Base-by-base conservation (phyloP, 2,888 invertebrate species). In the Mesodorylaimus sp. region DNA sequence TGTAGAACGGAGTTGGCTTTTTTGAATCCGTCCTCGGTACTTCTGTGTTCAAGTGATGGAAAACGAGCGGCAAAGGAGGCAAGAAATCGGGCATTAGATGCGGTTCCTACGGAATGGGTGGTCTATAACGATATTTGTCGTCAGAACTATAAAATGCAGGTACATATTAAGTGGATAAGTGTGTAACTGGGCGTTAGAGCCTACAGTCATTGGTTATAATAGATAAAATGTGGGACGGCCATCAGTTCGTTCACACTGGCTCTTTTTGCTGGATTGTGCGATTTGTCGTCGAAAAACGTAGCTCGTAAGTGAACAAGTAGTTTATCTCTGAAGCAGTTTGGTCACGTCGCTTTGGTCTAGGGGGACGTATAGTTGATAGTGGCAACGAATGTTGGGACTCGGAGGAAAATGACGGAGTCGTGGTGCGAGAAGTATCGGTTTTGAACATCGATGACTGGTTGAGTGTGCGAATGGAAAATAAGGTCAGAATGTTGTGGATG, bases 111-210 rank as follows among this genome's bases (percentile, higher is more conserved):
- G 13, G 81, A 85, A 60, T 91, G 88, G 87, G 69, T 88, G 19
- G 73, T 84, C 13, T 91, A 79, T 62, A 85, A 85, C 62, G 87
- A 88, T 67, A 80, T 87, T 68, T 79, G 79, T 0, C 76, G 81
- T 42, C 55, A 56, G 19, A 59, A 61, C 43, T 59, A 59, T 7
- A 48, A 60, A 45, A 62, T 65, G 0, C 60, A 61, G 53, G 60
- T 61, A 21, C 56, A 59, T 27, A 23, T 21, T 44, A 7, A 24
- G 21, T 44, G 36, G n/a, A 13, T 36, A 13, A 13, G 36, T 36
- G 36, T 36, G 36, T 36, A n/a, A n/a, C 10, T 36, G 10, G n/a
- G n/a, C n/a, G 10, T 36, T 36, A 36, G n/a, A 13, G 36, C 10
- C 10, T 73, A 76, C 0, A 77, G 79, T 0, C 72, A 77, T 21